Base-by-base conservation (phyloP, 2,113 vertebrate genomes). In the Caranx melampygus region DNA sequence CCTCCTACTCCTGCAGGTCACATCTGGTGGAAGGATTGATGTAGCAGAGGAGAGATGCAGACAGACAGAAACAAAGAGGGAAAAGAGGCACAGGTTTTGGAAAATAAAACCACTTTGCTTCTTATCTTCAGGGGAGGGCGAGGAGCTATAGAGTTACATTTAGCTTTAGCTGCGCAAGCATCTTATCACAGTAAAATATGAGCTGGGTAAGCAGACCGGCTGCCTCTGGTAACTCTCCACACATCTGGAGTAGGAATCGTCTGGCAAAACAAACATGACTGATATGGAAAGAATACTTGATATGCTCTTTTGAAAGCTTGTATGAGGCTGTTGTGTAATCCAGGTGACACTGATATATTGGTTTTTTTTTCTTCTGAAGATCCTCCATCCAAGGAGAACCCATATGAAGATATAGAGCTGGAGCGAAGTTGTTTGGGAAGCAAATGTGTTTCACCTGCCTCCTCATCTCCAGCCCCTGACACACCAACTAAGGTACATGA, bases 391-490 rank as follows among this genome's bases (percentile, higher is more conserved):
- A 99, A 99, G 94, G 98, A 99, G 86, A 99, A 99, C 82, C 98
- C 97, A 18, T 99, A 99, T 1, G 98, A 99, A 93, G 98, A 99
- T 64, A 97, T 99, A 3, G 98, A 99, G 89, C 89, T 96, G 78
- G 97, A 98, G 58, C 96, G 96, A 87, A 97, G 94, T 79, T 97
- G 95, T 89, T 83, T 96, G 67, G 95, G 96, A 76, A 98, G 96
- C 92, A 99, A 97, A 91, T 95, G 95, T 84, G 94, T 95, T 75
- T 88, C 96, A 78, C 94, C 94, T 70, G 95, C 94, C 31, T 96
- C 97, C 51, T 94, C 95, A 20, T 96, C 96, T 5, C 95, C 96
- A 44, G 88, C 95, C 45, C 95, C 95, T 0, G 96, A 97, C 78
- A 96, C 95, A 0, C 94, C 96, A 51, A 93, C 94, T 68, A 99